phyloP scores from a whole-genome alignment of 1,140 invertebrate genomes.

The Caenorhabditis briggsae region DNA sequence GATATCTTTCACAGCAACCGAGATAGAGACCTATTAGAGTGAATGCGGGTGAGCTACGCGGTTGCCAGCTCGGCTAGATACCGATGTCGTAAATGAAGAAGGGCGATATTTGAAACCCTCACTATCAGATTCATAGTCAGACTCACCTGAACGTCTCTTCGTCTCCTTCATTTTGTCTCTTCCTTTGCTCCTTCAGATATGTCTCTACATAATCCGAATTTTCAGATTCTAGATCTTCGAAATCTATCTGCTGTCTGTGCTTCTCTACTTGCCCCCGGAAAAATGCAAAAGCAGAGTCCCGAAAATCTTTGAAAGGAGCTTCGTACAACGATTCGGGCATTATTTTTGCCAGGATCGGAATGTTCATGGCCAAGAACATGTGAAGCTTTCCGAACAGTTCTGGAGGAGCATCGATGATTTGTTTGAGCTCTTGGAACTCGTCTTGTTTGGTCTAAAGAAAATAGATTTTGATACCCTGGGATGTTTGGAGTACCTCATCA shows the following conservation, averaged over 20 bases:
- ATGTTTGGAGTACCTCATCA: conserved; percentile 58
- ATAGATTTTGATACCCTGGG: too few relatives aligned
- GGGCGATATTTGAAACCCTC: too few relatives aligned
- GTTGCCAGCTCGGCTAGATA: too few relatives aligned
- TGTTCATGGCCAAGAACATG: neutral
- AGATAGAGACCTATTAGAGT: too few relatives aligned
- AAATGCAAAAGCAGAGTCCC: conserved; percentile 31
- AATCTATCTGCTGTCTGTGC: conserved; percentile 25
- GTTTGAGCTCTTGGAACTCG: neutral
- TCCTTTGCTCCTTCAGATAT: conserved; percentile 64
- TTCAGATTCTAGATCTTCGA: conserved; percentile 41
- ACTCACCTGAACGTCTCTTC: conserved; percentile 19
- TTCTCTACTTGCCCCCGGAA: conserved; percentile 61
- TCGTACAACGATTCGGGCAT: neutral
- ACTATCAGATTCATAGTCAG: too few relatives aligned
- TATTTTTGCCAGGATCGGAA: neutral
- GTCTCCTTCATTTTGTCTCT: conserved; percentile 52
- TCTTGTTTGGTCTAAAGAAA: neutral
- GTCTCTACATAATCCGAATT: conserved; percentile 62
- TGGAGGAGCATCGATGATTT: neutral
- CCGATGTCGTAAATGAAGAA: too few relatives aligned
- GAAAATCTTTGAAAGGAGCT: conserved; percentile 26
- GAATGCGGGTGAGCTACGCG: too few relatives aligned
- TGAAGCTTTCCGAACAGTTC: neutral
- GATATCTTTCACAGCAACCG: too few relatives aligned